Evolutionary conservation across 2,797 vertebrate genomes (phyloP).

Genomic region (Rhinoraja longicauda): DNA sequence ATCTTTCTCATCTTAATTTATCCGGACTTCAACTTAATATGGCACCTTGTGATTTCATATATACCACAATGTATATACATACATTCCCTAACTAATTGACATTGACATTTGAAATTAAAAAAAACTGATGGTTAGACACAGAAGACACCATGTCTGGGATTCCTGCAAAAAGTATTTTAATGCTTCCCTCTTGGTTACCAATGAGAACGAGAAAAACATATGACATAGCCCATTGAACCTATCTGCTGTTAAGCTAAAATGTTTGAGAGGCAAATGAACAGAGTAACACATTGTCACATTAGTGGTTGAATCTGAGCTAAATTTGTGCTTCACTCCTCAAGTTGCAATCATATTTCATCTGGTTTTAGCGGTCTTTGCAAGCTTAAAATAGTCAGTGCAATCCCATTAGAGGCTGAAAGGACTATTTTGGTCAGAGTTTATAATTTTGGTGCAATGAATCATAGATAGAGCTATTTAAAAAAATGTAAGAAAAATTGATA

Average conservation of each 20-base stretch:
- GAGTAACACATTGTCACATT: background rate
- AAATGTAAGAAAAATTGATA: background rate
- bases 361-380: background rate
- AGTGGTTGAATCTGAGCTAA: background rate
- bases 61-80: background rate
- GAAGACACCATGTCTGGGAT: background rate
- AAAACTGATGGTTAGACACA: background rate
- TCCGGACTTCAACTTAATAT: too few species aligned
- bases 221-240: background rate
- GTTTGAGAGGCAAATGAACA: background rate
- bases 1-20: background rate
- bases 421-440: constrained; percentile 7
- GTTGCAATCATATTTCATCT: background rate
- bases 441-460: background rate
- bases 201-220: background rate
- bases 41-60: background rate
- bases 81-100: background rate
- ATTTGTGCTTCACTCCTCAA: constrained; percentile 9
- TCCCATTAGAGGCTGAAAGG: background rate
- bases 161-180: background rate
- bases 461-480: background rate
- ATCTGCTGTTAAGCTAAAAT: background rate
- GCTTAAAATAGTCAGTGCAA: background rate
- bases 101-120: background rate
- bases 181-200: background rate